phyloP scores from a whole-genome alignment of 2,113 vertebrate species.

The Clarias macrocephalus region DNA sequence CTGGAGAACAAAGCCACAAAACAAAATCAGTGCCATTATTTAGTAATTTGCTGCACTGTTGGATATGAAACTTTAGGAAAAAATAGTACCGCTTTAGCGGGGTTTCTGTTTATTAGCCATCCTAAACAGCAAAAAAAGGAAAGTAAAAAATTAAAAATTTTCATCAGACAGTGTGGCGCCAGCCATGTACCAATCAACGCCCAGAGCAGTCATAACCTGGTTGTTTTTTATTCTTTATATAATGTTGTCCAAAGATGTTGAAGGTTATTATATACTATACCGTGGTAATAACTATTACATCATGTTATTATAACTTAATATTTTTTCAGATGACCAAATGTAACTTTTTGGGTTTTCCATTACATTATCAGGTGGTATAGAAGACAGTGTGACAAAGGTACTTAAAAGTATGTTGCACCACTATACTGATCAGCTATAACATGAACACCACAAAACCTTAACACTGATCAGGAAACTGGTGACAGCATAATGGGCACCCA shows the following conservation, averaged over 20 bases:
- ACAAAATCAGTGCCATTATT: slow-evolving; percentile 1
- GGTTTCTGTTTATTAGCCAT: background rate
- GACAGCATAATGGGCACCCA: too few relatives aligned
- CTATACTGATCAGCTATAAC: too few relatives aligned
- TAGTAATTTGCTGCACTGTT: background rate
- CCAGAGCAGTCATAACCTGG: too few relatives aligned
- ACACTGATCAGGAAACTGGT: too few relatives aligned
- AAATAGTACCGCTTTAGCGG: background rate
- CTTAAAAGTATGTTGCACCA: background rate
- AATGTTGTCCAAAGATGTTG: background rate
- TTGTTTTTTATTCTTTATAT: background rate
- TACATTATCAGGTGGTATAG: background rate
- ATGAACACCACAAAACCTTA: too few relatives aligned
- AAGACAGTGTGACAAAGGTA: background rate
- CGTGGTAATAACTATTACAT: too few relatives aligned
- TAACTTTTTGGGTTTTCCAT: background rate
- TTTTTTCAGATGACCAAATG: background rate
- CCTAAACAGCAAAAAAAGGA: background rate
- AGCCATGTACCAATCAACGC: background rate
- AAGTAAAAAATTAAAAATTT: background rate
- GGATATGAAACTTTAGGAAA: background rate
- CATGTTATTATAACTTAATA: too few relatives aligned
- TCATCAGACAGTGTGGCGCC: background rate
- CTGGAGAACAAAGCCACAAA: background rate
- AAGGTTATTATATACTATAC: background rate